These are phyloP conservation scores for Chloroceryle inda DNA, from an alignment of 2,797 vertebrate species.

Conservation along the genomic window DNA sequence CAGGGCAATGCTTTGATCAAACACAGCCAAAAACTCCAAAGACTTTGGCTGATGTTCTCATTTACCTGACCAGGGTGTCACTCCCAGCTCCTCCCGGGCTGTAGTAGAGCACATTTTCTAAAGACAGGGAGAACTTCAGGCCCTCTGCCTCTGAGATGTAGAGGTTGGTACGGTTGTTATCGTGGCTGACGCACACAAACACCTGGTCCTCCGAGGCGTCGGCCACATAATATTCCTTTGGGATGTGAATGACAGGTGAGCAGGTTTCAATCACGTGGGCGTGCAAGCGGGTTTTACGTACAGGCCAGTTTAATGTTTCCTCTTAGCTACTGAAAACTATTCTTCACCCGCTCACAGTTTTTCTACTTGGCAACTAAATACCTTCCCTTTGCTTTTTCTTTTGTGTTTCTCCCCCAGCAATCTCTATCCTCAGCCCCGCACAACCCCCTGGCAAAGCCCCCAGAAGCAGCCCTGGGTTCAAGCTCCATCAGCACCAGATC, in stretches of 20 bases:
- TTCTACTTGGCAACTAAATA: neutral
- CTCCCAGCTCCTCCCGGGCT: slow-evolving; percentile 93
- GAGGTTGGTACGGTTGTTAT: slow-evolving; percentile 92
- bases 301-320: neutral
- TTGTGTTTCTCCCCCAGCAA: neutral
- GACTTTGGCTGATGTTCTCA: rapidly evolving
- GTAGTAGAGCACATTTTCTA: slow-evolving; percentile 94
- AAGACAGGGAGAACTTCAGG: slow-evolving; percentile 92
- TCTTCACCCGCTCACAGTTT: neutral
- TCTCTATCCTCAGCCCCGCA: rapidly evolving
- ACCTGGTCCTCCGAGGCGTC: slow-evolving; percentile 98
- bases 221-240: slow-evolving; percentile 94
- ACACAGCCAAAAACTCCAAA: rapidly evolving
- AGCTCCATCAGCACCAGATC: rapidly evolving
- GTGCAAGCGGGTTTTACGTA: neutral
- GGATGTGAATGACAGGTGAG: neutral
- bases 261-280: rapidly evolving
- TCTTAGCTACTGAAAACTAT: neutral
- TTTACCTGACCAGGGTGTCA: slow-evolving; percentile 90
- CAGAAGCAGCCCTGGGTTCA: neutral
- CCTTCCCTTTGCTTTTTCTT: neutral
- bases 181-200: slow-evolving; percentile 96
- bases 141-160: slow-evolving; percentile 98
- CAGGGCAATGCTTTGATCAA: rapidly evolving
- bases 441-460: neutral